Evolutionary conservation across 2,113 vertebrate genomes (phyloP).

Genomic region (Oncorhynchus kisutch): DNA sequence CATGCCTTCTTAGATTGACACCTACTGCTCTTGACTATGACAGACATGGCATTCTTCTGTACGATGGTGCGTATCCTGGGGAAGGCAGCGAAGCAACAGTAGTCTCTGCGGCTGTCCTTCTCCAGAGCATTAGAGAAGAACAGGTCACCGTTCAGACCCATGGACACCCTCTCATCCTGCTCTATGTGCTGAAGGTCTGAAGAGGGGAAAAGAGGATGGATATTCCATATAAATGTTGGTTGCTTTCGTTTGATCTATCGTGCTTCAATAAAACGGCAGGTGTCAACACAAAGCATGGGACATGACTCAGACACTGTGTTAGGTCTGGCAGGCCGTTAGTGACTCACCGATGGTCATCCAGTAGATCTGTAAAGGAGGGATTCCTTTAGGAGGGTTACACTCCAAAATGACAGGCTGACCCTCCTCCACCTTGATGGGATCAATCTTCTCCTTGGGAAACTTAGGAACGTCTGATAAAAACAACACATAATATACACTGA

Average conservation of each 20-base stretch:
- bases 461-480: conserved; percentile 83
- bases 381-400: conserved; percentile 89
- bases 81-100: conserved; percentile 93
- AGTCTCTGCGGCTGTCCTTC: conserved; percentile 89
- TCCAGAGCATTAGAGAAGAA: conserved; percentile 90
- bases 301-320: neutral
- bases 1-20: conserved; percentile 23
- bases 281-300: neutral
- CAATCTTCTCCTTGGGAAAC: conserved; percentile 92
- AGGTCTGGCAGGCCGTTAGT: neutral
- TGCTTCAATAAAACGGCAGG: neutral
- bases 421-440: conserved; percentile 85
- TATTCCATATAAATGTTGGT: neutral
- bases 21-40: conserved; percentile 87
- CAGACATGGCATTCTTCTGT: conserved; percentile 92
- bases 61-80: conserved; percentile 88
- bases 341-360: conserved; percentile 97
- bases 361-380: conserved; percentile 90
- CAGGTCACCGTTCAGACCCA: conserved; percentile 88
- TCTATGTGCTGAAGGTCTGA: conserved; percentile 89
- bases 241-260: neutral
- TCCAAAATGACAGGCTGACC: conserved; percentile 84
- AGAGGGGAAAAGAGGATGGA: neutral
- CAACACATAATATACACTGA: neutral
- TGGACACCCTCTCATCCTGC: conserved; percentile 87